These are phyloP conservation scores for Ametastegia equiseti DNA, from an alignment of 2,888 invertebrate species.

Conservation along the genomic window DNA sequence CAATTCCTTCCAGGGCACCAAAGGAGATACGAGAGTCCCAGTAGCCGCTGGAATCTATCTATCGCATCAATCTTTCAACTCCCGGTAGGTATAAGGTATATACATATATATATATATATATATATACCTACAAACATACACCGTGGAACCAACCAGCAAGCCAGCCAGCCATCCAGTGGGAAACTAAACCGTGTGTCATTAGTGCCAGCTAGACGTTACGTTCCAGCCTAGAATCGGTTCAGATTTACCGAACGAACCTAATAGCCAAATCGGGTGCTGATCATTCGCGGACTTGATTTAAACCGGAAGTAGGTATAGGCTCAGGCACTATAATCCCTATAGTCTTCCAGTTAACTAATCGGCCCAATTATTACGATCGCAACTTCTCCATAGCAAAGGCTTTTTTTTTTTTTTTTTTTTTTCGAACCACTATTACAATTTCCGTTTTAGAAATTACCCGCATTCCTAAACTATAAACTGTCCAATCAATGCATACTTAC, in stretches of 20 bases:
- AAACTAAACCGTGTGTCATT: constrained; percentile 42
- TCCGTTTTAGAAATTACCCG: too few species aligned
- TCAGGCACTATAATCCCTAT: not conserved
- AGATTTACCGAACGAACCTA: not conserved
- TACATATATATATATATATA: too few species aligned
- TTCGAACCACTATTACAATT: too few species aligned
- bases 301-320: not conserved
- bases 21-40: not conserved
- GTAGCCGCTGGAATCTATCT: constrained; percentile 13
- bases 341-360: not conserved
- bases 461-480: too few species aligned
- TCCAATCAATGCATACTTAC: too few species aligned
- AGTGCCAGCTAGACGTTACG: constrained; percentile 16
- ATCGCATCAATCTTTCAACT: constrained; percentile 39
- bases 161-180: too few species aligned
- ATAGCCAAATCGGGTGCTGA: not conserved
- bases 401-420: too few species aligned
- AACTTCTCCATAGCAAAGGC: too few species aligned
- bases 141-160: too few species aligned
- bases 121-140: too few species aligned
- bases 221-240: not conserved
- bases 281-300: not conserved
- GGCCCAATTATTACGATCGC: too few species aligned
- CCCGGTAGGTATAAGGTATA: not conserved
- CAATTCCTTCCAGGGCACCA: not conserved